Evolutionary conservation across 2,888 invertebrate species (phyloP).

Genomic region (Hypomecis punctinalis): DNA sequence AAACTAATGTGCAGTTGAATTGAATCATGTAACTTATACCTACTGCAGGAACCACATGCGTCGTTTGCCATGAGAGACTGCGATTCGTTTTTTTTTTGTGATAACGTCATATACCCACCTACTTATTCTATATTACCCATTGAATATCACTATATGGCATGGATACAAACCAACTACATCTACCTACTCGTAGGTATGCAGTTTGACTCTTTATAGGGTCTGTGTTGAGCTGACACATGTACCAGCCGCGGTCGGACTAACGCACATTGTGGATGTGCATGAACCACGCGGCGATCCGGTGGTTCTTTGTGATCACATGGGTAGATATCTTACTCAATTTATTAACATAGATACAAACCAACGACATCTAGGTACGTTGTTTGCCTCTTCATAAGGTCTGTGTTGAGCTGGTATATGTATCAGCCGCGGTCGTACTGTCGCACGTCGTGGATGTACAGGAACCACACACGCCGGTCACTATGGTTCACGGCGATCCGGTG

Average conservation of each 20-base stretch:
- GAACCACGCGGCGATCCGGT: constrained; percentile 94
- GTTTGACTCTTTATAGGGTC: constrained; percentile 97
- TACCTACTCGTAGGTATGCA: constrained; percentile 92
- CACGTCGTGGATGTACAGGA: constrained; percentile 93
- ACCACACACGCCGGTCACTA: constrained; percentile 94
- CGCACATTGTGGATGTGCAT: constrained; percentile 93
- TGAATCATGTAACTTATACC: constrained; percentile 97
- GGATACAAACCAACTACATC: constrained; percentile 91
- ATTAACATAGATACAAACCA: constrained; percentile 78
- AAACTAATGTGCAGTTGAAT: constrained; percentile 84
- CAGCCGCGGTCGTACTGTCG: constrained; percentile 93
- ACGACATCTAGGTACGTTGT: constrained; percentile 94
- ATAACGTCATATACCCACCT: too few relatives aligned
- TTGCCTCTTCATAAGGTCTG: constrained; percentile 97
- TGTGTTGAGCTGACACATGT: constrained; percentile 97
- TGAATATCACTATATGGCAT: too few relatives aligned
- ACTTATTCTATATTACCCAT: too few relatives aligned
- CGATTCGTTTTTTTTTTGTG: too few relatives aligned
- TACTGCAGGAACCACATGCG: constrained; percentile 94
- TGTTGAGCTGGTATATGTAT: constrained; percentile 98
- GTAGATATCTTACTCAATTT: too few relatives aligned
- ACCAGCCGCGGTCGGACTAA: constrained; percentile 94
- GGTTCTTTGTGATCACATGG: constrained; percentile 88
- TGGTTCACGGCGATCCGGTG: constrained; percentile 94
- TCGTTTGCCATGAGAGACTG: constrained; percentile 88